Evolutionary conservation across 2,888 invertebrate species (phyloP).

Genomic region (Platycheirus rosarum): DNA sequence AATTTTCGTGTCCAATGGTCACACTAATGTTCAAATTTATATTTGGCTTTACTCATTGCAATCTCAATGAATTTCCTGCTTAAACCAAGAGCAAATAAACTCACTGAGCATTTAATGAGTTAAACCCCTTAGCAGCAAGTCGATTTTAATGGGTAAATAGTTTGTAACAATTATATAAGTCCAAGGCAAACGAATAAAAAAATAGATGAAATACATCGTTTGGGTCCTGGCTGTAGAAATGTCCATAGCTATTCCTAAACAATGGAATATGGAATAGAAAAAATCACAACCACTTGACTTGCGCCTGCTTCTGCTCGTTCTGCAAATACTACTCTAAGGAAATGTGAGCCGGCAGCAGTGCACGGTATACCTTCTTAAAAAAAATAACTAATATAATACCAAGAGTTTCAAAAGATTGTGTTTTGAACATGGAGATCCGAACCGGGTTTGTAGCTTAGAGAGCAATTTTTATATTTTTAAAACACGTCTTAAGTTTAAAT

Average conservation of each 20-base stretch:
- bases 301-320: conserved; percentile 20
- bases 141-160: conserved; percentile 76
- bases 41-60: conserved; percentile 71
- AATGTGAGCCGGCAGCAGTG: conserved; percentile 42
- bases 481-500: conserved; percentile 43
- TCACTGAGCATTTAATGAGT: conserved; percentile 72
- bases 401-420: conserved; percentile 25
- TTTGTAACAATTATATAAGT: conserved; percentile 75
- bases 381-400: conserved; percentile 1
- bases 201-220: conserved; percentile 77
- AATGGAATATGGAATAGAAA: conserved; percentile 56
- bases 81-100: conserved; percentile 60
- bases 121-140: conserved; percentile 41
- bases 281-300: conserved; percentile 19
- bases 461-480: conserved; percentile 44
- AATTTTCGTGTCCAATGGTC: conserved; percentile 11
- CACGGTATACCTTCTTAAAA: conserved; percentile 20
- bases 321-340: conserved; percentile 9
- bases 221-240: conserved; percentile 82
- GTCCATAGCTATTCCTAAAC: conserved; percentile 83
- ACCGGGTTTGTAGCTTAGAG: conserved; percentile 68
- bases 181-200: conserved; percentile 42
- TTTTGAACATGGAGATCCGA: conserved; percentile 44
- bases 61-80: conserved; percentile 71
- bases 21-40: conserved; percentile 10